Evolutionary conservation across 2,888 invertebrate genomes (phyloP), one percentile per base, ranked within the genome.

Genomic region (Folsomia candida): DNA sequence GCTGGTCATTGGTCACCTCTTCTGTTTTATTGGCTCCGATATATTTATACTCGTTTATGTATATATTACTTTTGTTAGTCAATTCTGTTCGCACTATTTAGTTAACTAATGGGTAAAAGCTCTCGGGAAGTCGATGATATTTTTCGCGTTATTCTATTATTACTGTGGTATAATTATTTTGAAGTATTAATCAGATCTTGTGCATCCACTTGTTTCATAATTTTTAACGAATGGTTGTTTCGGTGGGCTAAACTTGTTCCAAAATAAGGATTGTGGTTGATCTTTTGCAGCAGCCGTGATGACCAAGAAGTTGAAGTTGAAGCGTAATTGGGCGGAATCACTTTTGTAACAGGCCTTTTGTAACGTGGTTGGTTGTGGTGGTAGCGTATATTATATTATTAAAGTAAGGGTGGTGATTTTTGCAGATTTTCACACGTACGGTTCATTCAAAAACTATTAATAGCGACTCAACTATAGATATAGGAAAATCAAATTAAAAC

Each of bases 321-420:
- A 37, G 37, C 37, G 37, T 37, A 37, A 37, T 54, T 61, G 61
- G 61, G 28, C 61, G 61, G 61, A 61, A 61, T 61, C 61, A 61
- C 61, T 61, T 26, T 2, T 26, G 27, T n/a, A 61, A 14, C 18
- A 61, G 29, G 27, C 27, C 26, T 27, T 57, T 24, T 18, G 26
- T 20, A 61, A 11, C 18, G 6, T 60, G n/a, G 28, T 61, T 28
- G 28, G 14, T 37, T 37, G 37, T 37, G 14, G 37, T 9, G 37
- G 37, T 37, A 9, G 37, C 37, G 37, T 9, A 14, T 9, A 37
- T 37, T 37, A 37, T 37, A 37, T 37, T 37, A 37, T 9, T 37
- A n/a, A n/a, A n/a, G n/a, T n/a, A n/a, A n/a, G n/a, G n/a, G n/a
- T n/a, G n/a, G n/a, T n/a, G n/a, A n/a, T n/a, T n/a, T n/a, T n/a